Evolutionary conservation across 2,888 invertebrate genomes (phyloP), one percentile per base, ranked within the genome.

Genomic region (Dendrolimus pini): DNA sequence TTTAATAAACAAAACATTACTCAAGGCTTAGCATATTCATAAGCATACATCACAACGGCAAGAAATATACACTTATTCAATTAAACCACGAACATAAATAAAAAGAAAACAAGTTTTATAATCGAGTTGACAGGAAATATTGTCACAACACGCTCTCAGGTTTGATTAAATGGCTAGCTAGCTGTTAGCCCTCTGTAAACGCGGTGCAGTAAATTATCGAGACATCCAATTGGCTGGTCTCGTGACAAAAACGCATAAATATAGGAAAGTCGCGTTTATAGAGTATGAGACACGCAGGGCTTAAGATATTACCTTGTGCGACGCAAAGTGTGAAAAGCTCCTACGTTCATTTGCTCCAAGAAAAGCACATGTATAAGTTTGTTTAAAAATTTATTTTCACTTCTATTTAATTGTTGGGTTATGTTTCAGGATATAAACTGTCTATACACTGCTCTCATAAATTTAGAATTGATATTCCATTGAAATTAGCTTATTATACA

Each of bases 221-320:
- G 83, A 83, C 83, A 81, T 84, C 85, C 83, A 82, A 88, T 85
- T 83, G 84, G 82, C 64, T 75, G 77, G 78, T 90, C 72, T 80
- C 89, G 89, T 90, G 89, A 88, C 87, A 83, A 88, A 78, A 73
- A 70, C 68, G 72, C 81, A 85, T 88, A 88, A 89, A 88, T 85
- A 84, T 71, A 61, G 74, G 76, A 74, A 75, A 75, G 80, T 75
- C 80, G 78, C 69, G 70, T 82, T 82, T 71, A 67, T 68, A 67
- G 71, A 68, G 65, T 69, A 74, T 67, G 71, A 73, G 80, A 86
- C 80, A 83, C 83, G 82, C 80, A 80, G 82, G 82, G 64, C 78
- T 65, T 65, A 80, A 77, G 67, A 70, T 61, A 66, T 73, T 69
- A 67, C 80, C 82, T 77, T 83, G 83, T 71, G 74, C 71, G 63